Evolutionary conservation across 2,888 invertebrate genomes (phyloP).

Genomic region (Metallyticus violacea): DNA sequence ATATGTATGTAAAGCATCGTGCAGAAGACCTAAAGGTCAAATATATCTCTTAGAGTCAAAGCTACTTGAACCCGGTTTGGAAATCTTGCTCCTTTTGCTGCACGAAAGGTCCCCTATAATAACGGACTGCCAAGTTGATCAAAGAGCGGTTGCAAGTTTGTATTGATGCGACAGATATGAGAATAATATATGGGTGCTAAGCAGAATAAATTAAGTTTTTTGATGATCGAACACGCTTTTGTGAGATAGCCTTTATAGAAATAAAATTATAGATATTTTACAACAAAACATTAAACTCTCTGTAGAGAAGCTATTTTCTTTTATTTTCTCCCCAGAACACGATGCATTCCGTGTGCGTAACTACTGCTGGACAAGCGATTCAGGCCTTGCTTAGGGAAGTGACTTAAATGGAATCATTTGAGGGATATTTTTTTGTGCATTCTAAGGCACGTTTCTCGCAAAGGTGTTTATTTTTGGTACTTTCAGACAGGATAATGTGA

Average conservation of each 20-base stretch:
- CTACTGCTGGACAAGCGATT: too few relatives aligned
- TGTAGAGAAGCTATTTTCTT: too few relatives aligned
- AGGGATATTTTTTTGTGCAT: too few relatives aligned
- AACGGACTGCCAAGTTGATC: neutral
- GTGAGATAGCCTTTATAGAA: neutral
- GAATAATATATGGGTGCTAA: neutral
- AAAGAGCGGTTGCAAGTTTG: neutral
- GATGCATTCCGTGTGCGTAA: too few relatives aligned
- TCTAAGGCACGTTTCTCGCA: too few relatives aligned
- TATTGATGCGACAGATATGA: neutral
- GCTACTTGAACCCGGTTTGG: neutral
- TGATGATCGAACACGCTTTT: neutral
- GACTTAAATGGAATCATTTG: too few relatives aligned
- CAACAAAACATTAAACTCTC: neutral
- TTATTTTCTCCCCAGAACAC: too few relatives aligned
- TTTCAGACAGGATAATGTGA: too few relatives aligned
- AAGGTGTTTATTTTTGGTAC: too few relatives aligned
- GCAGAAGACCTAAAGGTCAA: neutral
- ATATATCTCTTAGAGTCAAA: neutral
- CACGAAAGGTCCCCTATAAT: neutral
- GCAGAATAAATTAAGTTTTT: neutral
- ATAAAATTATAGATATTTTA: neutral
- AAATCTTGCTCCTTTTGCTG: neutral
- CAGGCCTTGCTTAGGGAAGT: too few relatives aligned
- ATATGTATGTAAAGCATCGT: too few relatives aligned